phyloP scores from a whole-genome alignment of 2,888 invertebrate genomes.

The Caenorhabditis angaria region DNA sequence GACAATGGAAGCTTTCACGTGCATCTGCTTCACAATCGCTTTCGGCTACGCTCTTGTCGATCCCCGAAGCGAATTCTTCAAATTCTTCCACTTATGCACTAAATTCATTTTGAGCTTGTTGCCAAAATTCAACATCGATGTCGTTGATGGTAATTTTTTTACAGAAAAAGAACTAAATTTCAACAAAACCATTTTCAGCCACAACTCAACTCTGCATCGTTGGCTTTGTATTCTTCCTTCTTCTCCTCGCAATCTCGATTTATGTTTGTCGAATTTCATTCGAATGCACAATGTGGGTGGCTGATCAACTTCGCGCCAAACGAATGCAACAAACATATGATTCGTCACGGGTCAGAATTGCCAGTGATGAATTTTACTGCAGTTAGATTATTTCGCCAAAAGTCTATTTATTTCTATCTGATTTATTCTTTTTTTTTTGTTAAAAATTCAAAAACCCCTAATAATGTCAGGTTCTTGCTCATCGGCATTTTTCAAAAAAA shows the following conservation, averaged over 20 bases:
- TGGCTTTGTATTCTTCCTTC: conserved; percentile 12
- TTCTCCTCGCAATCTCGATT: conserved; percentile 20
- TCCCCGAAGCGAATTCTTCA: conserved; percentile 13
- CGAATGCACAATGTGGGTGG: conserved; percentile 34
- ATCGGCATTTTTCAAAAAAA: background rate
- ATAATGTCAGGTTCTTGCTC: conserved; percentile 2
- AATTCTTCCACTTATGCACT: conserved; percentile 21
- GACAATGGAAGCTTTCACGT: conserved; percentile 44
- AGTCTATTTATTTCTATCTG: background rate
- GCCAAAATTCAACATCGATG: conserved; percentile 17
- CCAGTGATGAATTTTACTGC: conserved; percentile 32
- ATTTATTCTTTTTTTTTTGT: background rate
- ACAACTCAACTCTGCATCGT: conserved; percentile 30
- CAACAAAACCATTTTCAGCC: conserved; percentile 19
- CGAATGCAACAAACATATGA: conserved; percentile 15
- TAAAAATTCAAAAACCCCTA: background rate
- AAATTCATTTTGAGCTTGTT: conserved; percentile 8
- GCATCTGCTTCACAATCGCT: conserved; percentile 11
- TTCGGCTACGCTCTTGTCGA: conserved; percentile 34
- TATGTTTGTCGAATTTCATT: conserved; percentile 36
- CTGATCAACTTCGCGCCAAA: conserved; percentile 31
- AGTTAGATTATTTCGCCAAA: background rate
- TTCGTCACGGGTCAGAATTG: conserved; percentile 17
- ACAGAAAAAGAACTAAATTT: background rate
- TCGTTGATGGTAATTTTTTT: conserved; percentile 22